Percentiles rank a stretch among this genome's conserved stretches.
These are phyloP conservation scores for Lutraria lutraria DNA, from an alignment of 2,888 invertebrate species.

Conservation along the genomic window DNA sequence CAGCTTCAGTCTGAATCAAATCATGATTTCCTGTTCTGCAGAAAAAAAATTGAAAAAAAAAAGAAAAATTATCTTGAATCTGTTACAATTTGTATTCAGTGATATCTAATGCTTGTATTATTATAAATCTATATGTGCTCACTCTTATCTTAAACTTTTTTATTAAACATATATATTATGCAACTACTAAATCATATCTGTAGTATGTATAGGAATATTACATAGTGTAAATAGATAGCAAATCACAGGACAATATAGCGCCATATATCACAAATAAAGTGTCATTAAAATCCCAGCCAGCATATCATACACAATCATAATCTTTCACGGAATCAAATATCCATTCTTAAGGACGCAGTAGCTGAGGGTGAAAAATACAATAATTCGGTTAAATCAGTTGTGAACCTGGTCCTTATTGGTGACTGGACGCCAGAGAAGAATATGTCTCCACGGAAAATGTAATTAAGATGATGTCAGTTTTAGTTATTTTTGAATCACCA, in stretches of 20 bases:
- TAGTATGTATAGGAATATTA: not conserved
- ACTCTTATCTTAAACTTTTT: not conserved
- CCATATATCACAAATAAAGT: not conserved
- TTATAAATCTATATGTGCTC: not conserved
- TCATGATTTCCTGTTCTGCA: too few species aligned
- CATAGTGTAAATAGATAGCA: not conserved
- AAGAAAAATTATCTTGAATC: not conserved
- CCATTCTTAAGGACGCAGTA: not conserved
- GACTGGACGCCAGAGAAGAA: not conserved
- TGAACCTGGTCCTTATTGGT: not conserved
- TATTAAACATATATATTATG: not conserved
- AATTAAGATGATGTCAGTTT: conserved; percentile 19
- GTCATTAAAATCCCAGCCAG: conserved; percentile 5
- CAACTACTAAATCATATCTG: not conserved
- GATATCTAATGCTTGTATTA: not conserved
- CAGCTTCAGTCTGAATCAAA: too few species aligned
- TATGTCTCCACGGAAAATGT: not conserved
- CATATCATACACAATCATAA: not conserved
- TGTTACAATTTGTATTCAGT: not conserved
- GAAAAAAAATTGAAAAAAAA: not conserved
- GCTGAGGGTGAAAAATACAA: not conserved
- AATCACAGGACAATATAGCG: not conserved
- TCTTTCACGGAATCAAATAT: conserved; percentile 1
- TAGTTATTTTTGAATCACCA: not conserved
- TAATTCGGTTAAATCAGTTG: conserved; percentile 18